These are phyloP conservation scores for Eucriotettix oculatus DNA, from an alignment of 2,888 invertebrate species.

Conservation along the genomic window DNA sequence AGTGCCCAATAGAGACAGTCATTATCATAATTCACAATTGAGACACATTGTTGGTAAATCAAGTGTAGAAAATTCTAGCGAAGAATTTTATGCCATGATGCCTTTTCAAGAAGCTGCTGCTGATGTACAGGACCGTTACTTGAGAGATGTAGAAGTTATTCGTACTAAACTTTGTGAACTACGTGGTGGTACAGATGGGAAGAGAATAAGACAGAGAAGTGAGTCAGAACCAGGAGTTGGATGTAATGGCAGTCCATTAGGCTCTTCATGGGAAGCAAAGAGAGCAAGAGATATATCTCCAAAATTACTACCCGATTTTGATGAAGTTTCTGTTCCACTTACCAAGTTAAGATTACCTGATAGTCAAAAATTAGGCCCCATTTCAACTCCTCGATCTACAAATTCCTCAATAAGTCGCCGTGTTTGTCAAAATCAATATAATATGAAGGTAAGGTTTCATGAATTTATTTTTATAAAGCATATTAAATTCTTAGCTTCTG, in stretches of 20 bases:
- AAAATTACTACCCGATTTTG: background rate
- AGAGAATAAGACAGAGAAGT: constrained; percentile 9
- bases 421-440: too few relatives aligned
- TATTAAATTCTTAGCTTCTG: too few relatives aligned
- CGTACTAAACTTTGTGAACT: constrained; percentile 14
- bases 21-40: background rate
- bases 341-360: too few relatives aligned
- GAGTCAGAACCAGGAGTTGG: constrained; percentile 11
- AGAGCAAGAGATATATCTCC: constrained; percentile 12
- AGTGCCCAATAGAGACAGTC: background rate
- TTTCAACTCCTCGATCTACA: too few relatives aligned
- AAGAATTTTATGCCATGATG: background rate
- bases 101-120: background rate
- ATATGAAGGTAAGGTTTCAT: too few relatives aligned
- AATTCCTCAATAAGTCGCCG: too few relatives aligned
- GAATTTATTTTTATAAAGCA: too few relatives aligned
- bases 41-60: background rate
- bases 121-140: constrained; percentile 14
- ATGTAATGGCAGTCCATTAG: background rate
- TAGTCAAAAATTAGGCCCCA: too few relatives aligned
- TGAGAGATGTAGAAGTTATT: constrained; percentile 16
- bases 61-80: background rate
- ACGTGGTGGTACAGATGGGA: constrained; percentile 7
- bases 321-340: too few relatives aligned
- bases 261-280: constrained; percentile 7